phyloP scores from a whole-genome alignment of 1,140 invertebrate species.

The Philaenus spumarius region DNA sequence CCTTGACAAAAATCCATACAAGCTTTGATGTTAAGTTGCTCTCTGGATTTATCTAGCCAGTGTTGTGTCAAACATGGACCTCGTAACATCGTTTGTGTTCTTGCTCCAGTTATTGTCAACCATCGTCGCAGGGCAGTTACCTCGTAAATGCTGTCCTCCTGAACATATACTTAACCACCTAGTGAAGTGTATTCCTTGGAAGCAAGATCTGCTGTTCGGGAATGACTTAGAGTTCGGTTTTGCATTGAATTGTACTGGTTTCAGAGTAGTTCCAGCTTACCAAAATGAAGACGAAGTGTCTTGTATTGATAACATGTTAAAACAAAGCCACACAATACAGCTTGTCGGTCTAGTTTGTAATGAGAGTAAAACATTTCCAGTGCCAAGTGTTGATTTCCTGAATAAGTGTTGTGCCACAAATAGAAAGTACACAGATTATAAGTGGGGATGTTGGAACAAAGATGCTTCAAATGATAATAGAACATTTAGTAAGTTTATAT shows the following conservation, averaged over 20 bases:
- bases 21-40: too few relatives aligned
- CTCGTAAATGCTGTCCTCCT: slow-evolving; percentile 20
- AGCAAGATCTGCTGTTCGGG: slow-evolving; percentile 10
- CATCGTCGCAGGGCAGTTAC: slow-evolving; percentile 7
- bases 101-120: background rate
- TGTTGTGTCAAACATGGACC: background rate
- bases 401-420: slow-evolving; percentile 21
- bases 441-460: slow-evolving; percentile 15
- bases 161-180: slow-evolving; percentile 3
- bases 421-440: slow-evolving; percentile 13
- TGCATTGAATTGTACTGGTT: background rate
- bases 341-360: slow-evolving; percentile 8
- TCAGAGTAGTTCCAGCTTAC: background rate
- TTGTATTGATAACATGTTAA: slow-evolving; percentile 18
- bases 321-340: background rate
- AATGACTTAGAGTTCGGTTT: background rate
- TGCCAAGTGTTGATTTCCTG: slow-evolving; percentile 19
- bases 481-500: background rate
- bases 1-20: too few relatives aligned
- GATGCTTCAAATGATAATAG: background rate
- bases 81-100: background rate
- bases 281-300: background rate
- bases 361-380: background rate
- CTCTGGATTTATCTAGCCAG: too few relatives aligned
- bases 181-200: background rate